Evolutionary conservation across 2,888 invertebrate genomes (phyloP).

Genomic region (Ectobius pallidus): DNA sequence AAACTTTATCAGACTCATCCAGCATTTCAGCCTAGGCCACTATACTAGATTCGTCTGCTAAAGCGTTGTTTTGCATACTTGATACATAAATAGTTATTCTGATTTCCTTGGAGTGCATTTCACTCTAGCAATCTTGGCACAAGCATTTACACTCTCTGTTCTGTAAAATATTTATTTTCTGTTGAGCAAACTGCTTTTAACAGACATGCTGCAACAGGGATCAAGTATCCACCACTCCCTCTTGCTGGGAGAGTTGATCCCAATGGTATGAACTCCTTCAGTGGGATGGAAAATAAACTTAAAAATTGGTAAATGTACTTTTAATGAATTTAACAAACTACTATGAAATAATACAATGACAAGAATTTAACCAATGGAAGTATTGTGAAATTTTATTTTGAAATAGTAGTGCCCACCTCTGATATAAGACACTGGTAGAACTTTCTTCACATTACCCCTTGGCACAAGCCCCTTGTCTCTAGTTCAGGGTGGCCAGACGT

Average conservation of each 20-base stretch:
- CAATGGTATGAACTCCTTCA: no score
- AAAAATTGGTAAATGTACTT: not conserved
- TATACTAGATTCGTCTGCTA: no score
- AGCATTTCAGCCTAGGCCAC: no score
- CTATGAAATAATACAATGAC: not conserved
- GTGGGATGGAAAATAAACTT: not conserved
- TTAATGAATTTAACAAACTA: slow-evolving; percentile 8
- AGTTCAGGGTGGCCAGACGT: no score
- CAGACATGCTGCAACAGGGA: not conserved
- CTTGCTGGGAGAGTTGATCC: not conserved
- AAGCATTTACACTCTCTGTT: not conserved
- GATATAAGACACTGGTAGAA: slow-evolving; percentile 9
- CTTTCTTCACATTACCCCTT: not conserved
- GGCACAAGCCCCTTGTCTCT: slow-evolving; percentile 10
- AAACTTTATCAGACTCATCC: no score
- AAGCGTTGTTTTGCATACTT: no score
- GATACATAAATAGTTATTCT: no score
- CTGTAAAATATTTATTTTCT: not conserved
- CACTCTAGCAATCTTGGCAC: slow-evolving; percentile 12
- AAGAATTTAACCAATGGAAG: not conserved
- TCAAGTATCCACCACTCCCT: slow-evolving; percentile 25
- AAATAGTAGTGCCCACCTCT: slow-evolving; percentile 7
- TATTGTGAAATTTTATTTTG: slow-evolving; percentile 17
- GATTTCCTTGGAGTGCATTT: not conserved
- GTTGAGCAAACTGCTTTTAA: not conserved